Percentiles rank a stretch among this genome's conserved stretches.
Evolutionary conservation across 2,113 vertebrate species (phyloP).

Genomic region (Aegithalos caudatus): DNA sequence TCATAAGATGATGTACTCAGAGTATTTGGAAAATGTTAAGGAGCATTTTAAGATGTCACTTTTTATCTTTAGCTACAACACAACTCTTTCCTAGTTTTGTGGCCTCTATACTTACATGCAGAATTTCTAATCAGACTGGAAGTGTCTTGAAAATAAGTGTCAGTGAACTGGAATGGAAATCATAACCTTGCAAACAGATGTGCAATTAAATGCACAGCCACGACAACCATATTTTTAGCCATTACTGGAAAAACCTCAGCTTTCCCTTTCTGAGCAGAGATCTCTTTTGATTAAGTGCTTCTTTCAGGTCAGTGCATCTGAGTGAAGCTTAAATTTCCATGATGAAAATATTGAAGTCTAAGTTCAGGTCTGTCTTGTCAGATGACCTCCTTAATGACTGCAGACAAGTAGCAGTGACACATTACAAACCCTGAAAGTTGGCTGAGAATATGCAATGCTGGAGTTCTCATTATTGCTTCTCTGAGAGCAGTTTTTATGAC

Average conservation of each 20-base stretch:
- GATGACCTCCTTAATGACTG: conserved; percentile 30
- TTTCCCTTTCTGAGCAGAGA: not conserved
- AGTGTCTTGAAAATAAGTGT: conserved; percentile 16
- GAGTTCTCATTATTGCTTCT: not conserved
- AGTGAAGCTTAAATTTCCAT: conserved; percentile 23
- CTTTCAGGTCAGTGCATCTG: conserved; percentile 22
- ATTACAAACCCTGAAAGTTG: not conserved
- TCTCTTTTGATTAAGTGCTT: conserved; percentile 18
- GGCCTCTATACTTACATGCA: not conserved
- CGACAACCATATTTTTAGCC: not conserved
- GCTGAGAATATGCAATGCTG: not conserved
- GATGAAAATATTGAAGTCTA: conserved; percentile 14
- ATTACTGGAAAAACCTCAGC: not conserved
- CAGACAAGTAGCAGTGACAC: conserved; percentile 2
- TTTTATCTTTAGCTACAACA: not conserved
- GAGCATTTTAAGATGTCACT: not conserved
- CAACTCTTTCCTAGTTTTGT: not conserved
- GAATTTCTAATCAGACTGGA: not conserved
- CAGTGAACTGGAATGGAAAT: conserved; percentile 35
- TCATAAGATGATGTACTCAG: not conserved
- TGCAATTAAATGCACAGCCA: conserved; percentile 8
- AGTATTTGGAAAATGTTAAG: not conserved
- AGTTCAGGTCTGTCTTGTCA: not conserved
- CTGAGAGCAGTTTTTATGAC: not conserved
- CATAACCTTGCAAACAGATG: conserved; percentile 31